Evolutionary conservation across 2,888 invertebrate species (phyloP).

Genomic region (Chironomus tentans): DNA sequence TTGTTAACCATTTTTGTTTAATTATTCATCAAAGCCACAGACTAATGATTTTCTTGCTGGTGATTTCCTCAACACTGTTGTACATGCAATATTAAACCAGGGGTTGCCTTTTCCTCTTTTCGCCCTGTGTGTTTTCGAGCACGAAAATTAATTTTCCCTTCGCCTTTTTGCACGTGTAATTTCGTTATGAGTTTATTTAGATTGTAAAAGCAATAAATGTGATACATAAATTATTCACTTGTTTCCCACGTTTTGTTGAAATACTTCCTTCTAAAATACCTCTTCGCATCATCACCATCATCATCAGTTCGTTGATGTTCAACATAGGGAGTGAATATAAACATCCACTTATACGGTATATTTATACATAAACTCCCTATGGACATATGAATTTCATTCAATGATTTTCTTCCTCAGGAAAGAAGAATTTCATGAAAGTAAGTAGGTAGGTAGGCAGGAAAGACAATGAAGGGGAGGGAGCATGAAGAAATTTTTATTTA

Average conservation of each 20-base stretch:
- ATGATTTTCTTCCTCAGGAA: neutral
- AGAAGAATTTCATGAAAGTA: neutral
- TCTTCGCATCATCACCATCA: neutral
- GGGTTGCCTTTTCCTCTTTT: neutral
- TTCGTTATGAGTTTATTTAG: neutral
- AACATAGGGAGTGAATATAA: constrained; percentile 19
- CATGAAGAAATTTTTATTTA: neutral
- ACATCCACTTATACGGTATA: constrained; percentile 3
- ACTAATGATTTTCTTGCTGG: neutral
- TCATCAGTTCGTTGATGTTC: neutral
- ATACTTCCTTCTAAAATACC: too few species aligned
- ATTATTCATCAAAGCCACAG: constrained; percentile 18
- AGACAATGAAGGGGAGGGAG: too few species aligned
- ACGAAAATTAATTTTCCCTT: constrained; percentile 12
- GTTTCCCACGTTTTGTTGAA: constrained; percentile 27
- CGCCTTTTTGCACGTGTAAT: constrained; percentile 14
- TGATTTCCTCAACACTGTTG: neutral
- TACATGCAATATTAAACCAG: neutral
- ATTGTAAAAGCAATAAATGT: constrained; percentile 11
- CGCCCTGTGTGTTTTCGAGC: too few species aligned
- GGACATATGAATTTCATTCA: constrained; percentile 27
- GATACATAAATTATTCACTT: constrained; percentile 27
- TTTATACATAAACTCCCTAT: constrained; percentile 15
- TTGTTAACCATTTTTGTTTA: neutral
- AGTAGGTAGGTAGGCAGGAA: too few species aligned